Evolutionary conservation across 2,113 vertebrate genomes (phyloP).

Genomic region (Lonchura striata): DNA sequence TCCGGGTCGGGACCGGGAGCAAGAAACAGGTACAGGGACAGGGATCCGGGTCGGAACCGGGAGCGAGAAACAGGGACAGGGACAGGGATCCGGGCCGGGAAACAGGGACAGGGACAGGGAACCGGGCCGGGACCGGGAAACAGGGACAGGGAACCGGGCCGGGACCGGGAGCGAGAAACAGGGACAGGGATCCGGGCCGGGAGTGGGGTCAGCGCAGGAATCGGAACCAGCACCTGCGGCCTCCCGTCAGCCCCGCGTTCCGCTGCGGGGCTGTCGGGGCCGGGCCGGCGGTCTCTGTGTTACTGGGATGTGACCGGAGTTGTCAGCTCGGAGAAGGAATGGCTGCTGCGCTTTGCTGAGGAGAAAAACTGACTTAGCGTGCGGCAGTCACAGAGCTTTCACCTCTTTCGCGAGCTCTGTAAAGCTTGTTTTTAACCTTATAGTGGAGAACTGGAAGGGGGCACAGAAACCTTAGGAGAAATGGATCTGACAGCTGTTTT

Average conservation of each 20-base stretch:
- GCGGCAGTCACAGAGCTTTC: neutral
- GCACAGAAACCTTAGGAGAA: rapidly evolving
- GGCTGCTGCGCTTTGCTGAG: no score
- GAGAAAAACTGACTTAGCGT: neutral
- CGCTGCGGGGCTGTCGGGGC: neutral
- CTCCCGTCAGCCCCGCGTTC: neutral
- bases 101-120: no score
- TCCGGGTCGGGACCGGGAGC: rapidly evolving
- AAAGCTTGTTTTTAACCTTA: neutral
- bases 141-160: no score
- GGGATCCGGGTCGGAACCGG: no score
- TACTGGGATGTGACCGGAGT: neutral
- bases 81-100: neutral
- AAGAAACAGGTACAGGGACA: no score
- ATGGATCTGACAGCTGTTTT: rapidly evolving
- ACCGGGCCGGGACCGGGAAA: no score
- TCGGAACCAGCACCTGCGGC: no score
- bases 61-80: no score
- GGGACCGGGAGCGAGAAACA: no score
- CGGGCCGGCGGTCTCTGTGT: neutral
- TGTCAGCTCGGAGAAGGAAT: neutral
- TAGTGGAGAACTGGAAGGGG: no score
- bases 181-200: neutral
- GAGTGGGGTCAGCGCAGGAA: rapidly evolving
- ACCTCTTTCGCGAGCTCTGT: rapidly evolving